A percentile compares a stretch with the other conserved stretches of the same genome.
Evolutionary conservation across 2,888 invertebrate genomes (phyloP).

Genomic region (Odontothrips loti): DNA sequence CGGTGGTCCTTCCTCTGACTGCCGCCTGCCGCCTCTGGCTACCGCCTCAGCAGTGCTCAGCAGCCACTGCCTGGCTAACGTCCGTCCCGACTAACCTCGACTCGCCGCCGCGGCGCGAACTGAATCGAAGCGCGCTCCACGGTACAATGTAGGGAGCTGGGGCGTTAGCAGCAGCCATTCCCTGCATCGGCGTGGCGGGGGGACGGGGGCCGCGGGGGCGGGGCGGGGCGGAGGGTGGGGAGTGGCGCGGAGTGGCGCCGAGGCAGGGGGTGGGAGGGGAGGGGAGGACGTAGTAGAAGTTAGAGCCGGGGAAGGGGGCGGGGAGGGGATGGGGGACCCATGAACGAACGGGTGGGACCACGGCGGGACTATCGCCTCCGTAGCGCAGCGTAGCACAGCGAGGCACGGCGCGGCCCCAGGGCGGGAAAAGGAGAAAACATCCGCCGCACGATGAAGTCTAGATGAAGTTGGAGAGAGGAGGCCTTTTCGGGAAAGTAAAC

Average conservation of each 20-base stretch:
- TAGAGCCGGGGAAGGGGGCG: background rate
- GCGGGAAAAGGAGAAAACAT: background rate
- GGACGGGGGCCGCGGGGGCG: background rate
- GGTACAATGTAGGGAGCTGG: background rate
- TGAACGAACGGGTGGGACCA: background rate
- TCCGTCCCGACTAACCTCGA: too few relatives aligned
- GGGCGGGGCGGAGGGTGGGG: background rate
- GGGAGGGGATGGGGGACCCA: background rate
- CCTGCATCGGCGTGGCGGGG: conserved; percentile 5
- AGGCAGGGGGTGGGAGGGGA: background rate
- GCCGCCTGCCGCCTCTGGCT: too few relatives aligned
- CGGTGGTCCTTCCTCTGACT: too few relatives aligned
- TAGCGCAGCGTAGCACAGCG: background rate
- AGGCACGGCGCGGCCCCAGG: background rate
- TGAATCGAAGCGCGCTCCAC: background rate
- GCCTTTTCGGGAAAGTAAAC: background rate
- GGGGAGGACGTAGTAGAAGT: background rate
- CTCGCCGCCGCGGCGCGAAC: background rate
- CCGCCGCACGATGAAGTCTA: too few relatives aligned
- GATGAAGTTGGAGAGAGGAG: background rate
- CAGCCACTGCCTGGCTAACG: too few relatives aligned
- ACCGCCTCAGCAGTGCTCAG: too few relatives aligned
- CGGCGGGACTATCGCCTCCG: background rate
- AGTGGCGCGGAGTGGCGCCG: background rate
- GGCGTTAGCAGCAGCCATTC: background rate